Evolutionary conservation across 2,797 vertebrate species (phyloP).

Genomic region (Anas bahamensis): DNA sequence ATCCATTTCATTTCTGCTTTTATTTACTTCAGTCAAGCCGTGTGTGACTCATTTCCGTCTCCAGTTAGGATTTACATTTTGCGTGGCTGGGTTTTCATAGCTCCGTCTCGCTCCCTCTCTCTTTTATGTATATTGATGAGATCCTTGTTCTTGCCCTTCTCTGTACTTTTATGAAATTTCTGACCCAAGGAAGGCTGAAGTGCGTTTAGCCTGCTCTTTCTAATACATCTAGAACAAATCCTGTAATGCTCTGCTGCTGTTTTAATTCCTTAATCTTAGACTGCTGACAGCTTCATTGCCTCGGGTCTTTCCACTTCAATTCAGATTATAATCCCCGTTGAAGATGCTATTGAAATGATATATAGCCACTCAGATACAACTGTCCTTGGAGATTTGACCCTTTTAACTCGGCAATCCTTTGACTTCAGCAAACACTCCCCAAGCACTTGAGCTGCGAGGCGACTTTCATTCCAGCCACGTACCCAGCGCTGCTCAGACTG

Average conservation of each 20-base stretch:
- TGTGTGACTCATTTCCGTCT: constrained; percentile 31
- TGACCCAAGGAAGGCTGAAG: constrained; percentile 23
- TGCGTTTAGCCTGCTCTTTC: constrained; percentile 40
- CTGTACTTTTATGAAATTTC: constrained; percentile 38
- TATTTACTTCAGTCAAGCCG: constrained; percentile 57
- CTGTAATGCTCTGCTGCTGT: constrained; percentile 69
- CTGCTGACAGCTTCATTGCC: constrained; percentile 80
- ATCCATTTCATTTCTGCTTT: constrained; percentile 49
- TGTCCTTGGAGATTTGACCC: constrained; percentile 78
- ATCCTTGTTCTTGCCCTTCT: constrained; percentile 64
- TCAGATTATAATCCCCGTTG: constrained; percentile 80
- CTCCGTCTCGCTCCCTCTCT: neutral
- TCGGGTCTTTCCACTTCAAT: constrained; percentile 77
- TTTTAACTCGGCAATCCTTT: constrained; percentile 61
- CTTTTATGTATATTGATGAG: constrained; percentile 50
- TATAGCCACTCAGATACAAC: constrained; percentile 65
- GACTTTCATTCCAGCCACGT: constrained; percentile 71
- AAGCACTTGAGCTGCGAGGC: constrained; percentile 33
- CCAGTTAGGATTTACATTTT: constrained; percentile 33
- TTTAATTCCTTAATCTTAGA: constrained; percentile 81
- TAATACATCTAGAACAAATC: constrained; percentile 69
- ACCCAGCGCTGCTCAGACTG: constrained; percentile 46
- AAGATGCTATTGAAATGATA: constrained; percentile 76
- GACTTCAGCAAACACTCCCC: constrained; percentile 14
- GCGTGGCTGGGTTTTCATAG: constrained; percentile 24